Evolutionary conservation across 2,113 vertebrate species (phyloP), one percentile per base, ranked within the genome.

Genomic region (Puffinus mauretanicus): DNA sequence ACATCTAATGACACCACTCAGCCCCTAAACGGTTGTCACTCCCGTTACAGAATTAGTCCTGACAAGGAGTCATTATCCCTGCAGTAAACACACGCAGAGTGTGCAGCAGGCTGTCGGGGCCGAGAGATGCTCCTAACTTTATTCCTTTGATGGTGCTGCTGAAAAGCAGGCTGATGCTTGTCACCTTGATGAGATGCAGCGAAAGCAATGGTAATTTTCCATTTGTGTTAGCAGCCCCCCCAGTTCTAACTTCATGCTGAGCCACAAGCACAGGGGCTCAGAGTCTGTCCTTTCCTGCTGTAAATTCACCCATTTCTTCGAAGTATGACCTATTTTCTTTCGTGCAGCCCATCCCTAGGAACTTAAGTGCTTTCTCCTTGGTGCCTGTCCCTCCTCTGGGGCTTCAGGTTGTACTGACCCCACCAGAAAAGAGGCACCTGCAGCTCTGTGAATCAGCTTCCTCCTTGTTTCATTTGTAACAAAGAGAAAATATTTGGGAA

Each of bases 11-110:
- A 83, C 93, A 91, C 64, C 80, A 86, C 88, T 94, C 94, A 93
- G 70, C 86, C 87, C 93, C 82, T 96, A 96, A 96, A 93, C 47
- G 94, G 67, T 14, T 97, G 96, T 95, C 93, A 96, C 64, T 85
- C 66, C 85, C 15, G 11, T 86, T 78, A 66, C 4, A 44, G 88
- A 91, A 91, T 95, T 93, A 95, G 81, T 83, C 80, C 94, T 95
- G 96, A 97, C 94, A 95, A 87, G 89, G 90, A 92, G 86, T 95
- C 83, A 66, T 92, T 86, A 81, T 90, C 58, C 80, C 77, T 7
- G 81, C 95, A 85, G 77, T 57, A 90, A 97, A 95, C 82, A 90
- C 44, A 32, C 2, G 8, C 87, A 10, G 67, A 44, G 52, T 3
- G 34, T 34, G 67, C 67, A 72, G 73, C 34, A 38, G 81, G 64